phyloP scores from a whole-genome alignment of 2,113 vertebrate species.

The Archilochus colubris region DNA sequence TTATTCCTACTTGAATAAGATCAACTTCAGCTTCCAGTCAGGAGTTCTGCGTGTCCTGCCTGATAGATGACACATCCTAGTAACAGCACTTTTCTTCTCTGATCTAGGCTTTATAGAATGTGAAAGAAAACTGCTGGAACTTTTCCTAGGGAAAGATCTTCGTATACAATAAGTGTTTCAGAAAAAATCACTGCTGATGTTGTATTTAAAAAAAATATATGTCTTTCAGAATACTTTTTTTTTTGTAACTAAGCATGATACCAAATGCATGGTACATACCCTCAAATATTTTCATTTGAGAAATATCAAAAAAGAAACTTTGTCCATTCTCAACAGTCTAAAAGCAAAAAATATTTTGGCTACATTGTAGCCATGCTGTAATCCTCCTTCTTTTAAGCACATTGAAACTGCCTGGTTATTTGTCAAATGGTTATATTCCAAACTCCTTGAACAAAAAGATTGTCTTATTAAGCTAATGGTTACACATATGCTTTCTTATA shows the following conservation, averaged over 20 bases:
- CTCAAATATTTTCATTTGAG: not conserved
- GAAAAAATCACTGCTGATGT: not conserved
- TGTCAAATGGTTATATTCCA: not conserved
- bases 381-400: not conserved
- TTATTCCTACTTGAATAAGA: not conserved
- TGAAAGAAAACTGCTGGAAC: not conserved
- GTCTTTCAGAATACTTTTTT: not conserved
- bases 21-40: not conserved
- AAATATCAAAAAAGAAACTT: not conserved
- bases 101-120: not conserved
- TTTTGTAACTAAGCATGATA: not conserved
- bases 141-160: not conserved
- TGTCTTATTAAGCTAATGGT: not conserved
- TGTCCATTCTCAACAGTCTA: not conserved
- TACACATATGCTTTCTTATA: not conserved
- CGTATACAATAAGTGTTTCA: not conserved
- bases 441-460: not conserved
- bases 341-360: not conserved
- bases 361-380: not conserved
- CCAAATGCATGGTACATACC: not conserved
- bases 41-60: not conserved
- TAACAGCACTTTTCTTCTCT: not conserved
- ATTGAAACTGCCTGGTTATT: not conserved
- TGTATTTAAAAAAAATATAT: not conserved
- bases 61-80: not conserved